These are phyloP conservation scores for Parauchenoglanis ngamensis DNA, from an alignment of 2,797 vertebrate genomes.

Conservation along the genomic window DNA sequence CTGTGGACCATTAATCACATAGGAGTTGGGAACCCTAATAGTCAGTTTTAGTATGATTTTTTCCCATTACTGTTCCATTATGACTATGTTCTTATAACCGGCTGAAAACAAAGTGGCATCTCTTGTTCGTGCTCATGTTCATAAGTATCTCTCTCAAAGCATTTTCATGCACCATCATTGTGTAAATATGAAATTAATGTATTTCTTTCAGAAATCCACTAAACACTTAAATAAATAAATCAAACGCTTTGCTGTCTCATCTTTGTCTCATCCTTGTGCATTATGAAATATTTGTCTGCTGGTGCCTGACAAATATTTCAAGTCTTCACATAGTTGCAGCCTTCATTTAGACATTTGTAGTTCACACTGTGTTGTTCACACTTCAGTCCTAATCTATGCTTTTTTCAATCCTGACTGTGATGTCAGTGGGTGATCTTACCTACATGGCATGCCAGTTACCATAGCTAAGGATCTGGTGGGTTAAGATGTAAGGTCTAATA, in stretches of 20 bases:
- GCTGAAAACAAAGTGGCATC: neutral
- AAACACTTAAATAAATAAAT: conserved; percentile 34
- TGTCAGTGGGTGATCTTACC: neutral
- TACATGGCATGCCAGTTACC: neutral
- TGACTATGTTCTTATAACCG: neutral
- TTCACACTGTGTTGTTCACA: neutral
- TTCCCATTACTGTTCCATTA: neutral
- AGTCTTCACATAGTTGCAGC: neutral
- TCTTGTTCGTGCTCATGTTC: neutral
- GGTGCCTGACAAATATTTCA: conserved; percentile 11
- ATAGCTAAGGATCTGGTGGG: neutral
- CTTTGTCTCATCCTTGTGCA: conserved; percentile 39
- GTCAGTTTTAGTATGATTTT: neutral
- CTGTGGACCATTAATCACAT: neutral
- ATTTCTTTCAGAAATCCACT: conserved; percentile 10
- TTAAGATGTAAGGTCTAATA: neutral
- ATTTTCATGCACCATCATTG: conserved; percentile 16
- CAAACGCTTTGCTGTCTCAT: conserved; percentile 22
- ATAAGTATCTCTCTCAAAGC: neutral
- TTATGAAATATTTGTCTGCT: conserved; percentile 43
- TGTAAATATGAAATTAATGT: conserved; percentile 4
- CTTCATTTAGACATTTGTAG: neutral
- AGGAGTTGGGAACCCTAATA: neutral
- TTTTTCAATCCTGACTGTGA: neutral
- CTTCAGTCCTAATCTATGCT: neutral